phyloP scores from a whole-genome alignment of 2,888 invertebrate genomes.

The Diplolepis rosae region DNA sequence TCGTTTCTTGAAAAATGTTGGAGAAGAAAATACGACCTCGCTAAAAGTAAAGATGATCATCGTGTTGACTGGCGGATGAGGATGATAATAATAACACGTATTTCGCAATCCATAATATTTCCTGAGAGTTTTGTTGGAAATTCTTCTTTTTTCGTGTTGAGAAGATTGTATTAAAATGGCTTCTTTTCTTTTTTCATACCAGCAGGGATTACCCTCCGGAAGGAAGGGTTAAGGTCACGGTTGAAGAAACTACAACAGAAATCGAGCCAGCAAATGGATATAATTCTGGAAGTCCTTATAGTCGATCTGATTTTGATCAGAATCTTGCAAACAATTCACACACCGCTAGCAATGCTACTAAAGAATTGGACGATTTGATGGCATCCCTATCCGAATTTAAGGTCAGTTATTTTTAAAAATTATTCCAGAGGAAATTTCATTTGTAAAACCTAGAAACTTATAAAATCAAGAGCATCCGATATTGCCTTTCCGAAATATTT shows the following conservation, averaged over 20 bases:
- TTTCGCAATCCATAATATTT: background rate
- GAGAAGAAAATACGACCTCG: background rate
- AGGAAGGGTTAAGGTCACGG: slow-evolving; percentile 72
- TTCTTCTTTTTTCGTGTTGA: background rate
- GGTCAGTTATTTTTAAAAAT: slow-evolving; percentile 74
- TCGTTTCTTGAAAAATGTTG: background rate
- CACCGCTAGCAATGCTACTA: slow-evolving; percentile 90
- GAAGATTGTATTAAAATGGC: background rate
- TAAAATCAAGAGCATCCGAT: no score
- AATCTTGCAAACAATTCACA: slow-evolving; percentile 64
- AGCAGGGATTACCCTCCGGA: slow-evolving; percentile 68
- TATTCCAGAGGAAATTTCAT: background rate
- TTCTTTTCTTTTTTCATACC: background rate
- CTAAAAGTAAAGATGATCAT: background rate
- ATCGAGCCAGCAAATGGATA: slow-evolving; percentile 59
- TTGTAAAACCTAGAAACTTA: background rate
- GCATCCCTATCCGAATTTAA: slow-evolving; percentile 96
- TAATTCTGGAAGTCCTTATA: slow-evolving; percentile 60
- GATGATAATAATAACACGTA: background rate
- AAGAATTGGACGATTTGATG: slow-evolving; percentile 97
- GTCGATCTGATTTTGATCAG: slow-evolving; percentile 60
- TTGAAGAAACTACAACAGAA: slow-evolving; percentile 74
- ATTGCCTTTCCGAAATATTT: no score
- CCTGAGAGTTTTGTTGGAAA: background rate
- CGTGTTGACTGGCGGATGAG: background rate